These are phyloP conservation scores for Cistogaster globosa DNA, from an alignment of 2,888 invertebrate species.

Conservation along the genomic window DNA sequence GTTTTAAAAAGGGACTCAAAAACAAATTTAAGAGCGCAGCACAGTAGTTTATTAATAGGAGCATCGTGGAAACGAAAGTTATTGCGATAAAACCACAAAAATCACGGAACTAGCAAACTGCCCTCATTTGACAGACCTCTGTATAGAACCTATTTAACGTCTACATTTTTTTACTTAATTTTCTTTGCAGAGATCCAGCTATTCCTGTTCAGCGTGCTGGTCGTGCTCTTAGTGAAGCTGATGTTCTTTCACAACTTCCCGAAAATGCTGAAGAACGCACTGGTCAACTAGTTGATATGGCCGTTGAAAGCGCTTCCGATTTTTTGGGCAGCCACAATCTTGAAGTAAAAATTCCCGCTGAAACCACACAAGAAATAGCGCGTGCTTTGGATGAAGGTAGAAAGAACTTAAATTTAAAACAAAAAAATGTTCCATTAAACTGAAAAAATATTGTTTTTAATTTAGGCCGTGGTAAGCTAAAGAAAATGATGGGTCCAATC, in stretches of 20 bases:
- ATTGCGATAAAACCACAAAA: too few relatives aligned
- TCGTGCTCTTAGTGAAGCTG: conserved; percentile 83
- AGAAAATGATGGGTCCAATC: conserved; percentile 88
- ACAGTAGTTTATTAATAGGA: too few relatives aligned
- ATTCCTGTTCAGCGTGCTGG: conserved; percentile 79
- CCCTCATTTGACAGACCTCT: too few relatives aligned
- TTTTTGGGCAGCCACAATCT: conserved; percentile 86
- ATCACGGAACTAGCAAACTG: too few relatives aligned
- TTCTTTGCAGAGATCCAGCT: conserved; percentile 80
- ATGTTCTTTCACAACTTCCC: conserved; percentile 84
- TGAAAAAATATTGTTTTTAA: conserved; percentile 34
- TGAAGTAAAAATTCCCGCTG: conserved; percentile 88
- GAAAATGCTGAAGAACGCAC: conserved; percentile 84
- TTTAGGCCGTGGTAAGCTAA: conserved; percentile 89
- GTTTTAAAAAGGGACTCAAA: too few relatives aligned
- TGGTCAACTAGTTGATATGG: conserved; percentile 84
- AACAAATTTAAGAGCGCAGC: too few relatives aligned
- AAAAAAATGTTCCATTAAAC: too few relatives aligned
- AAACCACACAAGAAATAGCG: conserved; percentile 86
- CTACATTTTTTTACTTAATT: not conserved
- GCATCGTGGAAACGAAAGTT: too few relatives aligned
- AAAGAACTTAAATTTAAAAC: conserved; percentile 3
- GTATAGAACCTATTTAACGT: too few relatives aligned
- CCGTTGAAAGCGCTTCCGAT: conserved; percentile 84
- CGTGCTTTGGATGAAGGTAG: conserved; percentile 91